A percentile compares a stretch with the other conserved stretches of the same genome.
Conservation (phyloP, 2,113 vertebrate genomes). For the Cyanoderma ruficeps region DNA sequence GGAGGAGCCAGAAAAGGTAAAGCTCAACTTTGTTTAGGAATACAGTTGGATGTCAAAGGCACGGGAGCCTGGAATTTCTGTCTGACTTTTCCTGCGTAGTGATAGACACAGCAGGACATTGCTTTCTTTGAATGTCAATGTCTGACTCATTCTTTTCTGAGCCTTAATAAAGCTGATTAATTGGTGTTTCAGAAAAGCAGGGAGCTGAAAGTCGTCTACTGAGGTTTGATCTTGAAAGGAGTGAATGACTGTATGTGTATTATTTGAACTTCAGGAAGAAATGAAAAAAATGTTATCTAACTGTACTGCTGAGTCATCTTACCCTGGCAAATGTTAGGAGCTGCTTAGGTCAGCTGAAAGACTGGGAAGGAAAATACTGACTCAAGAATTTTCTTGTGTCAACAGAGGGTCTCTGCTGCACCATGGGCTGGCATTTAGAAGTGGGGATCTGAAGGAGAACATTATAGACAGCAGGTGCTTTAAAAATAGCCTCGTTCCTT, state of each 20-base stretch:
- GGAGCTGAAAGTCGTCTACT: background rate
- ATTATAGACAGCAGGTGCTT: background rate
- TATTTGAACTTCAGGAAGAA: background rate
- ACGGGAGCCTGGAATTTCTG: background rate
- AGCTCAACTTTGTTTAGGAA: background rate
- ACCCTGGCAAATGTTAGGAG: background rate
- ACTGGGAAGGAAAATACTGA: background rate
- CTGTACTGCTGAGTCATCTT: background rate
- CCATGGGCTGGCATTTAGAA: background rate
- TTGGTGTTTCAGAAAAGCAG: background rate
- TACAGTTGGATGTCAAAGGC: background rate
- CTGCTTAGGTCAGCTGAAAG: conserved; percentile 5
- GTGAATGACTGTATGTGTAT: background rate
- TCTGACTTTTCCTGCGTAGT: background rate
- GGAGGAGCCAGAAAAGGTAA: background rate
- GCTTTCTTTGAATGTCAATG: background rate
- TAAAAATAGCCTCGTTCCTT: background rate
- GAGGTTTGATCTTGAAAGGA: background rate
- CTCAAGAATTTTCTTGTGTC: background rate
- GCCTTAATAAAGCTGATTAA: background rate
- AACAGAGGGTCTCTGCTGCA: background rate
- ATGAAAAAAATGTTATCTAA: conserved; percentile 8
- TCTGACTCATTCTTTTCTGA: background rate
- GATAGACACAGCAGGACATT: background rate
- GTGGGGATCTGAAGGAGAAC: background rate